A percentile compares a stretch with the other conserved stretches of the same genome.
Evolutionary conservation across 2,888 invertebrate genomes (phyloP).

Genomic region (Lasioglossum leucozonium): DNA sequence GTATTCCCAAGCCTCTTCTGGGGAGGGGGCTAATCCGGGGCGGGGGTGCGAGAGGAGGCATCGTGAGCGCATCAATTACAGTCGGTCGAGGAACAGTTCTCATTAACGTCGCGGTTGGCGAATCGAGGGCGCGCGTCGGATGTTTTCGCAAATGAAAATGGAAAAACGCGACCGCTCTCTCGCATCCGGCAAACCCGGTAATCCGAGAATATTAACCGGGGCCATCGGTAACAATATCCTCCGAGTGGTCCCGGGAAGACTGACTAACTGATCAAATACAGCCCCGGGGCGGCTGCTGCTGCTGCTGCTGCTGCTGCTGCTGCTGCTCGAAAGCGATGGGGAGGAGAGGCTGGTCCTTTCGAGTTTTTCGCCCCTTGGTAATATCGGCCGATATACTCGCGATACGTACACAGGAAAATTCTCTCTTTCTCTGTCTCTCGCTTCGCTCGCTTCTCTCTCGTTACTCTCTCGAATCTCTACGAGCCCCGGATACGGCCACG

Average conservation of each 20-base stretch:
- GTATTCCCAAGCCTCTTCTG: neutral
- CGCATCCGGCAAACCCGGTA: slow-evolving; percentile 49
- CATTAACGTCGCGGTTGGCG: slow-evolving; percentile 41
- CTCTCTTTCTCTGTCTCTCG: neutral
- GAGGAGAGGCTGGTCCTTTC: slow-evolving; percentile 70
- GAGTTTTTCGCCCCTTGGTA: slow-evolving; percentile 71
- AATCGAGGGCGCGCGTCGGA: slow-evolving; percentile 25
- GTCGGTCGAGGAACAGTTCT: slow-evolving; percentile 36
- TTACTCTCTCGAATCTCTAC: neutral
- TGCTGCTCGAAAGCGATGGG: neutral
- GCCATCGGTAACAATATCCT: slow-evolving; percentile 73
- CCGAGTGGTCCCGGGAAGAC: slow-evolving; percentile 59
- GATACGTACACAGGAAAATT: slow-evolving; percentile 50
- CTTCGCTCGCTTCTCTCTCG: neutral
- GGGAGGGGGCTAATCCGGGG: neutral
- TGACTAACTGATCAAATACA: slow-evolving; percentile 81
- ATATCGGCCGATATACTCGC: slow-evolving; percentile 71
- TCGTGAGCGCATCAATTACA: slow-evolving; percentile 55
- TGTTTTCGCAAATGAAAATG: slow-evolving; percentile 30
- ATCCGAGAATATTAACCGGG: slow-evolving; percentile 74
- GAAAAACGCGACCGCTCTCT: slow-evolving; percentile 19
- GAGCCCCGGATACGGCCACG: neutral
- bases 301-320: slow-evolving; percentile 60
- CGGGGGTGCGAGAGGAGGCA: neutral
- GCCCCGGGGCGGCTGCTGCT: slow-evolving; percentile 69